These are phyloP conservation scores for Sparidentex hasta DNA, from an alignment of 2,797 vertebrate species.

Conservation along the genomic window DNA sequence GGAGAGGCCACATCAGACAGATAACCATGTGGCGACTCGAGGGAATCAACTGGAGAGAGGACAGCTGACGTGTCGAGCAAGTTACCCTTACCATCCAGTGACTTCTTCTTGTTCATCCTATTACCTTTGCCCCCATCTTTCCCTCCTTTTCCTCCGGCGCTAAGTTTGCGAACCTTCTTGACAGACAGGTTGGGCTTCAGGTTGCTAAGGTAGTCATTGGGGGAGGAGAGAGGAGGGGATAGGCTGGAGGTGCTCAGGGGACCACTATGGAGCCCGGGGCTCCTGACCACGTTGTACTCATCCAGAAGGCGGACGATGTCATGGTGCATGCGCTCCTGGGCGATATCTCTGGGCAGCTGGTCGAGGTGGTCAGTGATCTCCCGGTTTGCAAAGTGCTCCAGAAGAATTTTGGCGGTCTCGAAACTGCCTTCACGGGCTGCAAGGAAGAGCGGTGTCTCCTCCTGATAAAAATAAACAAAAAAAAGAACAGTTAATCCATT, in stretches of 20 bases:
- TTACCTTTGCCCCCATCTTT: conserved; percentile 92
- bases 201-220: conserved; percentile 92
- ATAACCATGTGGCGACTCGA: conserved; percentile 95
- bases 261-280: conserved; percentile 90
- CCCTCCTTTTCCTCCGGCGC: conserved; percentile 89
- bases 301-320: conserved; percentile 97
- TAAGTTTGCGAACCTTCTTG: conserved; percentile 95
- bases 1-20: conserved; percentile 96
- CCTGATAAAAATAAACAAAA: conserved; percentile 80
- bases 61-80: conserved; percentile 91
- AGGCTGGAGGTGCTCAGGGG: conserved; percentile 87
- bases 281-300: conserved; percentile 94
- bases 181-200: conserved; percentile 89
- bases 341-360: conserved; percentile 95
- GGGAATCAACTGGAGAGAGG: conserved; percentile 94
- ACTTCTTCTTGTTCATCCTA: conserved; percentile 93
- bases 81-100: conserved; percentile 91
- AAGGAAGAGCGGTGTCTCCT: conserved; percentile 97
- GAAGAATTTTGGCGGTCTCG: conserved; percentile 94
- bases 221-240: conserved; percentile 95
- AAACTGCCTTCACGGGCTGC: conserved; percentile 98
- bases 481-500: not conserved
- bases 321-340: conserved; percentile 98
- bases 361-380: conserved; percentile 99
- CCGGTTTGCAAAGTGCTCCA: conserved; percentile 97